phyloP scores from a whole-genome alignment of 2,797 vertebrate species.

The Gymnoscopelus braueri region DNA sequence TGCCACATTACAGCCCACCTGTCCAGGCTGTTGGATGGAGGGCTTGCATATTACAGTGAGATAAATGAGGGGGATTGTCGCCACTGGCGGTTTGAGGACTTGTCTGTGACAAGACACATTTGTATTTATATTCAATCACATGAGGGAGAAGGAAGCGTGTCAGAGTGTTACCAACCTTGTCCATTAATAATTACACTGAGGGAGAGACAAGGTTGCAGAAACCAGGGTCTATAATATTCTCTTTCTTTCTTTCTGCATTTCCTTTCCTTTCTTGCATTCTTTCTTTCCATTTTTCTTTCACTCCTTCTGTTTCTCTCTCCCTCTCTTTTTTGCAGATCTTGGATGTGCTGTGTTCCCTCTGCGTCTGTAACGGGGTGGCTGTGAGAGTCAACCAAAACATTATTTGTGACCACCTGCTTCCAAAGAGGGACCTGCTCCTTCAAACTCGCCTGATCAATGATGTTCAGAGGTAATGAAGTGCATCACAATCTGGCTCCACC shows the following conservation, averaged over 20 bases:
- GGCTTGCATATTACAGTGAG: not conserved
- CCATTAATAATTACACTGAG: not conserved
- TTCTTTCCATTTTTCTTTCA: not conserved
- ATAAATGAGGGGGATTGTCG: not conserved
- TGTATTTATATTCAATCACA: not conserved
- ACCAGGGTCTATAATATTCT: not conserved
- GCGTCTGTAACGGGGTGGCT: constrained; percentile 96
- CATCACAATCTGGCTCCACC: too few relatives aligned
- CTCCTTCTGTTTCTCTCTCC: constrained; percentile 9
- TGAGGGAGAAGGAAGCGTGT: too few relatives aligned
- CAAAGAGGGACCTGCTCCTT: constrained; percentile 93
- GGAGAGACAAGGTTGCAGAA: not conserved
- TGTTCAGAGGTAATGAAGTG: constrained; percentile 89
- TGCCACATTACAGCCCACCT: too few relatives aligned
- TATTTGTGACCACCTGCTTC: constrained; percentile 96
- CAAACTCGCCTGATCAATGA: constrained; percentile 96
- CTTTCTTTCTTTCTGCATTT: not conserved
- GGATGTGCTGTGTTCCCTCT: constrained; percentile 95
- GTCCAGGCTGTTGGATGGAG: too few relatives aligned
- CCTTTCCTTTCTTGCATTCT: not conserved
- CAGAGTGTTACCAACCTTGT: not conserved
- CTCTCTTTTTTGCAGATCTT: constrained; percentile 84
- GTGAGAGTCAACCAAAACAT: constrained; percentile 98
- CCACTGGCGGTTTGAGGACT: not conserved
- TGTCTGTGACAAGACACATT: not conserved